phyloP scores from a whole-genome alignment of 2,888 invertebrate genomes.

The Bursaphelenchus okinawaensis region DNA sequence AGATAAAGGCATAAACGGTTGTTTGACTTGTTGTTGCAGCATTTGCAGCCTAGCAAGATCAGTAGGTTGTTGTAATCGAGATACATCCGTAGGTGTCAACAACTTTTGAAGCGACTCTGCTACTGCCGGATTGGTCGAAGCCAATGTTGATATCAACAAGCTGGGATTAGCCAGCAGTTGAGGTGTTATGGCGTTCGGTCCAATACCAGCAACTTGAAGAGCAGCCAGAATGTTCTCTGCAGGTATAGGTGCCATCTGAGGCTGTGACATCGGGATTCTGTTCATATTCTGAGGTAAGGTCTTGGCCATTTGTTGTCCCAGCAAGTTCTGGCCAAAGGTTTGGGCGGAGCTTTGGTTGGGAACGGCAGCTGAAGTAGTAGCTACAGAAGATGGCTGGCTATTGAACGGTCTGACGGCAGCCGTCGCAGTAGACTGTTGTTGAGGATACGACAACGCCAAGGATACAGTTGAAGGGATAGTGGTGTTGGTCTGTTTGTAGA shows the following conservation, averaged over 20 bases:
- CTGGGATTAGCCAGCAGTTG: background rate
- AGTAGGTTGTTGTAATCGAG: too few relatives aligned
- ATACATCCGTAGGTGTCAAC: background rate
- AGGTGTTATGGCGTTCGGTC: background rate
- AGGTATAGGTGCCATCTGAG: background rate
- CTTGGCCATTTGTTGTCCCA: background rate
- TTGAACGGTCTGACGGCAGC: background rate
- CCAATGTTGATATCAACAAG: background rate
- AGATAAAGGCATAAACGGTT: background rate
- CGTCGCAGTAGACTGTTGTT: background rate
- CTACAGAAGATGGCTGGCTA: background rate
- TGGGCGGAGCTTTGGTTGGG: background rate
- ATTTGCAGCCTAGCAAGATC: background rate
- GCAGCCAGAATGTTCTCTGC: background rate
- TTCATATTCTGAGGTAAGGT: background rate
- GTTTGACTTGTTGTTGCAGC: constrained; percentile 2
- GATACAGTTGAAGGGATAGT: background rate
- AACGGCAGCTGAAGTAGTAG: background rate
- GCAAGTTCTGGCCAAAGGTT: background rate
- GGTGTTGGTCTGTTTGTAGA: background rate
- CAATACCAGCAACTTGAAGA: background rate
- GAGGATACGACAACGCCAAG: too few relatives aligned
- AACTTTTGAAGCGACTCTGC: background rate
- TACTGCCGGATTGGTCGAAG: background rate
- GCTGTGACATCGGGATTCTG: background rate